Evolutionary conservation across 2,888 invertebrate genomes (phyloP), one percentile per base, ranked within the genome.

Genomic region (Chrysolina americana): DNA sequence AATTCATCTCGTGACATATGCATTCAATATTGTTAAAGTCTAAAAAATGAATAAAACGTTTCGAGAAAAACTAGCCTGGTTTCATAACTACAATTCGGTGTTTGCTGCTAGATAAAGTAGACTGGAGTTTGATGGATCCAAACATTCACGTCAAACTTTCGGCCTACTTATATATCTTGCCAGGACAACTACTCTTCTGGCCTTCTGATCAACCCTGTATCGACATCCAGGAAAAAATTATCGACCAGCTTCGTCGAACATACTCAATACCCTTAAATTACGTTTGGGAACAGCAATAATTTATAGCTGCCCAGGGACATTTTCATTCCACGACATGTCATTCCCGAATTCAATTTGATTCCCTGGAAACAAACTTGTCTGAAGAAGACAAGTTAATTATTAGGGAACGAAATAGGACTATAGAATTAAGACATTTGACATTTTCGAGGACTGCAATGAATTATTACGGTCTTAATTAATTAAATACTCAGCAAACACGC

Each of bases 381-480:
- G 77, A 75, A 76, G 81, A 83, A 82, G 85, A 85, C 85, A 82
- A 83, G 82, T 86, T 86, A 86, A 86, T 86, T 85, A 85, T 85
- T 83, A 82, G 80, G 82, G 81, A 84, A 85, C 84, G 83, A 83
- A 76, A 84, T 81, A 82, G 81, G 80, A 81, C 79, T 81, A 80
- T 79, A 80, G 83, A 85, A 85, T 85, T 85, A 86, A 85, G 86
- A 85, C 85, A 83, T 85, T 86, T 85, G 84, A 85, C 85, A 85
- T 85, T 81, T 81, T 82, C 81, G 83, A 84, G 84, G 81, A 84
- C 83, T 84, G 80, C 84, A 83, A 83, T 85, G 82, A 85, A 83
- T 84, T 84, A 84, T 83, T 85, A 82, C 84, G 76, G 81, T 81
- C 83, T 82, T 83, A 83, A 84, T 83, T 84, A 83, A 84, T 84